These are phyloP conservation scores for Callipepla californica DNA, from an alignment of 2,113 vertebrate species.

Conservation along the genomic window DNA sequence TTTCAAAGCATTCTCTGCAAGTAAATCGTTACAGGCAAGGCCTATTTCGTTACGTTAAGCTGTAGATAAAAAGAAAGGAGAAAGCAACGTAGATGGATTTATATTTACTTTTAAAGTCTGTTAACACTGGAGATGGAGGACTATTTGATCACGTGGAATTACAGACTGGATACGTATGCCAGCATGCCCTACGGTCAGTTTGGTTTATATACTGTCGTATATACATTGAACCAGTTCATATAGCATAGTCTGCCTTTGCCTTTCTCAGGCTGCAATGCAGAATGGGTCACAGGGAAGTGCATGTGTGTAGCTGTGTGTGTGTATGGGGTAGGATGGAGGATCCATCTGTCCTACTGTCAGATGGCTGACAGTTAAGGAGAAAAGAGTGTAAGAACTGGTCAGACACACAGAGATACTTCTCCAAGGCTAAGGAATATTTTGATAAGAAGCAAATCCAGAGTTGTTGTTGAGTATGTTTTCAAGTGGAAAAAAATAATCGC, in stretches of 20 bases:
- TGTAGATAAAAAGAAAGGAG: neutral
- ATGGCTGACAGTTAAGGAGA: rapidly evolving
- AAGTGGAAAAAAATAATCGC: neutral
- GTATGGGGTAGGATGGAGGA: neutral
- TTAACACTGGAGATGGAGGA: neutral
- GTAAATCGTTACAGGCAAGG: rapidly evolving
- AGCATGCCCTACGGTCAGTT: neutral
- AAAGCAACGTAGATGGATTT: neutral
- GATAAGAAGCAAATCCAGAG: neutral
- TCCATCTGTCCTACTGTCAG: neutral
- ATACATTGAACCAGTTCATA: neutral
- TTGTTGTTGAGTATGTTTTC: neutral
- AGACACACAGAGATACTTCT: neutral
- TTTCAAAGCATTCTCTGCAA: rapidly evolving
- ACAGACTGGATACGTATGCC: no score
- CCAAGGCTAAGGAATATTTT: neutral
- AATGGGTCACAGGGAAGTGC: neutral
- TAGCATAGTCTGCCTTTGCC: neutral
- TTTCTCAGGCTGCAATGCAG: neutral
- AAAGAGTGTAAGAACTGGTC: rapidly evolving
- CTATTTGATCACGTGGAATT: neutral
- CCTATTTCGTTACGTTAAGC: rapidly evolving
- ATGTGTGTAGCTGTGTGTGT: rapidly evolving
- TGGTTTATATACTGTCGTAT: neutral
- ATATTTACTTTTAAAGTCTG: neutral